Percentiles rank a stretch among this genome's conserved stretches.
These are phyloP conservation scores for Drosophila cardini DNA, from an alignment of 1,140 invertebrate genomes.

Conservation along the genomic window DNA sequence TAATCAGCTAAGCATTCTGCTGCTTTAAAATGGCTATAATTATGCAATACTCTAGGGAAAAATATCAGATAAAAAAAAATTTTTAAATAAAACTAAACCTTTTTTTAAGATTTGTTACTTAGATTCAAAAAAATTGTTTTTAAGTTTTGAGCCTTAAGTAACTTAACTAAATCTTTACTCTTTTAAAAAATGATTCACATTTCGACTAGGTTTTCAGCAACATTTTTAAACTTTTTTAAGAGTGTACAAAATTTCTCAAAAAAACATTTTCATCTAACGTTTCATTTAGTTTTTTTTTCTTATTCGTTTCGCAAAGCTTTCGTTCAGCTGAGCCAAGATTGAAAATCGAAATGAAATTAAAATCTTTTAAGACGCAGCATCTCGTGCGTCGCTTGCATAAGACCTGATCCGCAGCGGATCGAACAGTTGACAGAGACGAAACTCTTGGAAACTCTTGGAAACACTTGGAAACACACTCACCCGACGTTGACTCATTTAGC, in stretches of 20 bases:
- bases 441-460: slow-evolving; percentile 25
- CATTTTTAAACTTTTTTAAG: no score
- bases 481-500: slow-evolving; percentile 18
- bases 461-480: no score
- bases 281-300: slow-evolving; percentile 9
- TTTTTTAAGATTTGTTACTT: no score
- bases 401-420: slow-evolving; percentile 4
- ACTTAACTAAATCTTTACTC: no score
- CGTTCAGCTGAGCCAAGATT: slow-evolving; percentile 11
- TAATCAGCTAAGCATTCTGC: not conserved
- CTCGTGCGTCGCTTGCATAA: slow-evolving; percentile 42
- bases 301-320: slow-evolving; percentile 24
- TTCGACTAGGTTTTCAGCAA: no score
- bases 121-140: no score
- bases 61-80: not conserved
- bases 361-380: slow-evolving; percentile 44
- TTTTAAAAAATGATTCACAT: no score
- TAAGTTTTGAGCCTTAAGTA: no score
- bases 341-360: slow-evolving; percentile 43
- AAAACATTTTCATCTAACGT: no score
- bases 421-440: slow-evolving; percentile 4
- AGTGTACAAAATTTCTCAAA: no score
- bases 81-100: not conserved
- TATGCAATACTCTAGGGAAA: not conserved
- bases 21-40: not conserved